Evolutionary conservation across 2,113 vertebrate species (phyloP).

Genomic region (Clarias magur): DNA sequence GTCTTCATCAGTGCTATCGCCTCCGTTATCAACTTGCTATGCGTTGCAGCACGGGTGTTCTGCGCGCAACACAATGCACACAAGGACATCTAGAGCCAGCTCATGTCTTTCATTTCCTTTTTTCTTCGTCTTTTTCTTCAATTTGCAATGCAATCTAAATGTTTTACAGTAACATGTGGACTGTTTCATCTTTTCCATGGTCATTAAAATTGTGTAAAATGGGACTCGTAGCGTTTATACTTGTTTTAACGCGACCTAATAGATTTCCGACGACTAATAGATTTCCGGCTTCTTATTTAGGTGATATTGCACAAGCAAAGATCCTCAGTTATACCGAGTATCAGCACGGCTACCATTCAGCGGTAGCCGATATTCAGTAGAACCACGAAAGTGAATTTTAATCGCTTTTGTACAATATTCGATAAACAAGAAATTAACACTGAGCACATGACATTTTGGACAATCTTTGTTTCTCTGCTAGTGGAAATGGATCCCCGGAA

Average conservation of each 20-base stretch:
- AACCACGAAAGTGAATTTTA: too few species aligned
- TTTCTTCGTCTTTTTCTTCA: neutral
- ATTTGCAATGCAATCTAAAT: neutral
- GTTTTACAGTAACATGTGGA: neutral
- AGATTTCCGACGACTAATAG: neutral
- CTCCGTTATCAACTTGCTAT: conserved; percentile 29
- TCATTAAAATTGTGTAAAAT: neutral
- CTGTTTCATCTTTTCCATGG: neutral
- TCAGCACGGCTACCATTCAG: too few species aligned
- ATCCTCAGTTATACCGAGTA: too few species aligned
- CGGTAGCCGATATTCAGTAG: too few species aligned
- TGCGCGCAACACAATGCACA: conserved; percentile 16
- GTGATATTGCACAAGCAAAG: too few species aligned
- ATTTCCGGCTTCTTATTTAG: too few species aligned
- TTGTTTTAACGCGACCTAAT: neutral
- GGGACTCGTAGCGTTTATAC: neutral
- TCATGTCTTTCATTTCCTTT: neutral
- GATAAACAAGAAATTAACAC: too few species aligned
- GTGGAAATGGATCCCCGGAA: too few species aligned
- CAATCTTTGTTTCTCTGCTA: too few species aligned
- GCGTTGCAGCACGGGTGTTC: neutral
- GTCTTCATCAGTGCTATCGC: conserved; percentile 29
- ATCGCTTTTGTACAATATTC: too few species aligned
- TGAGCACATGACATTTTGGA: too few species aligned
- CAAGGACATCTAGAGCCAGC: neutral